These are phyloP conservation scores for Notamacropus eugenii DNA, from an alignment of 2,797 vertebrate species.

Conservation along the genomic window DNA sequence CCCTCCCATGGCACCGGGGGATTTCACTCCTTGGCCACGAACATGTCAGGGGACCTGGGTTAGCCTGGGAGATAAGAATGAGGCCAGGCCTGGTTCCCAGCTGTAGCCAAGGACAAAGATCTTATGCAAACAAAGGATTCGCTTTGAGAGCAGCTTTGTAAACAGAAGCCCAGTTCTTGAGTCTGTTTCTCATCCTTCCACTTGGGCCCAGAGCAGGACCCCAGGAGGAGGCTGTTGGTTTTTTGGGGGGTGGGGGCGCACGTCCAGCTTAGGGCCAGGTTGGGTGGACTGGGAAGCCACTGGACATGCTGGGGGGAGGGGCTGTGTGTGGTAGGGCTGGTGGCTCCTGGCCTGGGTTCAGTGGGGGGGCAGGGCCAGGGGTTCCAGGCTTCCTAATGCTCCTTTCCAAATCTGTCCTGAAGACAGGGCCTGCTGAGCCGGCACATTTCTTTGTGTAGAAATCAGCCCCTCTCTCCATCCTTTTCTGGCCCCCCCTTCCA, in stretches of 20 bases:
- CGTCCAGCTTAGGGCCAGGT: neutral
- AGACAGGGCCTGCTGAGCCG: slow-evolving; percentile 61
- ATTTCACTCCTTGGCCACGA: neutral
- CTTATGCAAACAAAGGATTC: neutral
- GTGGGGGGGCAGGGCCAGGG: too few relatives aligned
- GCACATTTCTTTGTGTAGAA: slow-evolving; percentile 74
- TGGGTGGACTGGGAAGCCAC: slow-evolving; percentile 57
- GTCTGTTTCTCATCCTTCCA: neutral
- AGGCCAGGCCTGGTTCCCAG: neutral
- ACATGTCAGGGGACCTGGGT: neutral
- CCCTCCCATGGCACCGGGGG: neutral
- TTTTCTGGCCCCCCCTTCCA: slow-evolving; percentile 34
- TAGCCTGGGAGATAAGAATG: neutral
- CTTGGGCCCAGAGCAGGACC: slow-evolving; percentile 1
- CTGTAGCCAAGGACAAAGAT: neutral
- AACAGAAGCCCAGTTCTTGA: slow-evolving; percentile 1
- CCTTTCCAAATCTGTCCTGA: neutral
- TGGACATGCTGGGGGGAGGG: slow-evolving; percentile 35
- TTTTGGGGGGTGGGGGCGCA: slow-evolving; percentile 55
- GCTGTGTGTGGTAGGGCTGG: slow-evolving; percentile 1
- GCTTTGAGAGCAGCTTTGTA: neutral
- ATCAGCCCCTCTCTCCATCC: slow-evolving; percentile 69
- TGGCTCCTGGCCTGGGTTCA: too few relatives aligned
- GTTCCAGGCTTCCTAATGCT: neutral
- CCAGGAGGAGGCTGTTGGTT: slow-evolving; percentile 19